Evolutionary conservation across 1,140 invertebrate species (phyloP), one percentile per base, ranked within the genome.

Genomic region (Catajapyx aquilonaris): DNA sequence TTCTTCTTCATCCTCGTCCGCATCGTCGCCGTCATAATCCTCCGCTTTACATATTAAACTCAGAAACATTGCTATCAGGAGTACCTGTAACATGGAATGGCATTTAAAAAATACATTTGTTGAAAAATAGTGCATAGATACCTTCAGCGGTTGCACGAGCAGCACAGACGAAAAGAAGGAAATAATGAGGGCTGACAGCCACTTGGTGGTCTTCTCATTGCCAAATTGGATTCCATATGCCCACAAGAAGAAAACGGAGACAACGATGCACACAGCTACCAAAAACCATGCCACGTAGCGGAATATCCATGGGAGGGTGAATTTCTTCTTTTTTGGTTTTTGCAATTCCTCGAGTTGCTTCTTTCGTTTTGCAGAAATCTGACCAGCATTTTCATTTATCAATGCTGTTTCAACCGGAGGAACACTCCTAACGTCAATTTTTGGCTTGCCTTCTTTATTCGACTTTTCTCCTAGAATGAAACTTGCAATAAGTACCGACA

Each of bases 91-190:
- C 21, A 32, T 4, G n/a, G 11, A 19, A 42, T n/a, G n/a, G n/a
- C n/a, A n/a, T n/a, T n/a, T n/a, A n/a, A n/a, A n/a, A n/a, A n/a
- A n/a, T n/a, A n/a, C n/a, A n/a, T n/a, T n/a, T n/a, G n/a, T n/a
- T n/a, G n/a, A n/a, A n/a, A n/a, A n/a, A n/a, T 23, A 18, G 13
- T 21, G 3, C 17, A 43, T 5, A 21, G 20, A 35, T 38, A 63
- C 63, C 55, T 68, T 67, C 18, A 68, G 54, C 4, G 66, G 66
- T 44, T 69, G 64, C 18, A 64, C 67, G 18, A 69, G 43, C 35
- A 69, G 55, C 9, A 68, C 49, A 1, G 64, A 66, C 33, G 56
- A 54, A 41, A 68, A 58, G 52, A 68, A 66, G 2, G 64, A 66
- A 2, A 66, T 51, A 31, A 68, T 36, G 40, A 69, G 54, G 2